Evolutionary conservation across 1,140 invertebrate species (phyloP).

Genomic region (Dendrolimus kikuchii): DNA sequence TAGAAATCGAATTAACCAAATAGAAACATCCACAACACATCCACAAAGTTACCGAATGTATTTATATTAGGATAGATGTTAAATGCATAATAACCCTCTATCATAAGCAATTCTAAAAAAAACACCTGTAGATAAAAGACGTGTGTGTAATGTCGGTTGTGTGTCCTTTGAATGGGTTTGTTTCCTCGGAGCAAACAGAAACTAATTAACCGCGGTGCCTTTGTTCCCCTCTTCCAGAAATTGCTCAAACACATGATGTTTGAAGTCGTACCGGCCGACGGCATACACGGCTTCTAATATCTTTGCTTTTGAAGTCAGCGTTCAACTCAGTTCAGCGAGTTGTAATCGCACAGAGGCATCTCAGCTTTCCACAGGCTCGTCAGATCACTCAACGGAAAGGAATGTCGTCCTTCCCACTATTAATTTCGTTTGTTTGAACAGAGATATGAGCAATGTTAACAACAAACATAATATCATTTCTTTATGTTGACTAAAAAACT

Average conservation of each 20-base stretch:
- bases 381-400: slow-evolving; percentile 13
- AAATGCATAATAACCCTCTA: background rate
- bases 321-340: slow-evolving; percentile 12
- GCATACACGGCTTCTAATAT: slow-evolving; percentile 15
- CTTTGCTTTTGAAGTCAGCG: slow-evolving; percentile 24
- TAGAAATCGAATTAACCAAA: too few species aligned
- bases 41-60: too few species aligned
- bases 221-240: slow-evolving; percentile 46
- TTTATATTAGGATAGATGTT: too few species aligned
- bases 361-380: slow-evolving; percentile 12
- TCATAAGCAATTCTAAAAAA: background rate
- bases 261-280: slow-evolving; percentile 14
- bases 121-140: background rate
- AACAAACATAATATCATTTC: too few species aligned
- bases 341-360: slow-evolving; percentile 10
- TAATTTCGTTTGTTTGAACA: slow-evolving; percentile 6
- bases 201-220: slow-evolving; percentile 54
- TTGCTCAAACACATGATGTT: slow-evolving; percentile 26
- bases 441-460: too few species aligned
- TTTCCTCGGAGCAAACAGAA: slow-evolving; percentile 47
- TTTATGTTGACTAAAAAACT: too few species aligned
- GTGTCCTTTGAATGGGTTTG: slow-evolving; percentile 30
- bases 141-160: background rate
- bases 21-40: too few species aligned
- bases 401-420: slow-evolving; percentile 13